Base-by-base conservation (phyloP, 1,140 invertebrate species). In the Palaemon carinicauda region DNA sequence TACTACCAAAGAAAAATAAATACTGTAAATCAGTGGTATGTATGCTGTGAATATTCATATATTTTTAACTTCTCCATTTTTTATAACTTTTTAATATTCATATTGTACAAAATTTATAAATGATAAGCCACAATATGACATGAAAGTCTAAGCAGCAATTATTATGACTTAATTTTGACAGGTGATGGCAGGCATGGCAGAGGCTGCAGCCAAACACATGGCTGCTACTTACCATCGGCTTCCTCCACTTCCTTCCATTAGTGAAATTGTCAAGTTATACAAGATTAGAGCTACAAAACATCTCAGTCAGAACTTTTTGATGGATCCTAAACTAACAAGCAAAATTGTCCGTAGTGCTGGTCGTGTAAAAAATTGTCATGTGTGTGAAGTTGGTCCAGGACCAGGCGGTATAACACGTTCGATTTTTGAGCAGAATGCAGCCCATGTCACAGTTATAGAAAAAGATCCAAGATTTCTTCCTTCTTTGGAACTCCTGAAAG, bases 221-320 rank as follows among this genome's bases (percentile, higher is more conserved):
- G 80, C 52, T 24, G 54, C 73, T 17, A 60, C 75, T 0, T 14
- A 77, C 74, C 74, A 93, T 88, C 93, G 96, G 73, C 92, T 99
- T 90, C 98, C 98, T 41, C 98, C 98, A 31, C 92, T 99, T 86
- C 97, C 98, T 19, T 95, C 95, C 41, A 94, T 98, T 71, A 94
- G 95, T 90, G 98, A 99, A 92, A 91, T 99, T 82, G 93, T 99
- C 31, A 94, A 95, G 89, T 91, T 99, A 9, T 99, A 99, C 92
- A 95, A 94, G 90, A 91, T 99, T 41, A 93, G 94, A 89, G 98
- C 99, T 4, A 92, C 95, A 21, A 96, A 96, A 91, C 94, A 97
- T 89, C 92, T 99, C 5, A 98, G 98, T 0, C 99, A 99, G 91
- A 99, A 99, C 92, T 99, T 99, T 92, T 91, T 99, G 0, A 93